phyloP scores from a whole-genome alignment of 2,888 invertebrate species.

The Drosophila longiperda region DNA sequence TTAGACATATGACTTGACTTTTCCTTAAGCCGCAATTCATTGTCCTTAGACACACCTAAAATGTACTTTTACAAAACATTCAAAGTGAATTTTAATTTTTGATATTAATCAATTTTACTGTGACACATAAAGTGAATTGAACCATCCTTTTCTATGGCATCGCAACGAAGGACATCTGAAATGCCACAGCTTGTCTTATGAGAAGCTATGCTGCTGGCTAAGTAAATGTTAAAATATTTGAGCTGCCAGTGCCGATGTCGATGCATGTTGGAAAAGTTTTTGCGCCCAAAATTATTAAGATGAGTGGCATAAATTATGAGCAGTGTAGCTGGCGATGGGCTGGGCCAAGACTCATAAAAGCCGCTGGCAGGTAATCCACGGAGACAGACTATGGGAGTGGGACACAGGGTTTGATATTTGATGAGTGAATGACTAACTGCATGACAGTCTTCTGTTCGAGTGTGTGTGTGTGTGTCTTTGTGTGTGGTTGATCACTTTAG shows the following conservation, averaged over 20 bases:
- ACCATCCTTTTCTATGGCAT: background rate
- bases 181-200: conserved; percentile 8
- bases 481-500: conserved; percentile 72
- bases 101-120: background rate
- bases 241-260: conserved; percentile 52
- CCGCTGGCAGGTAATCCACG: conserved; percentile 73
- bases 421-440: conserved; percentile 79
- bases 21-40: background rate
- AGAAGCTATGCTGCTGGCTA: conserved; percentile 51
- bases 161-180: conserved; percentile 15
- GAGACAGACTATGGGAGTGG: conserved; percentile 50
- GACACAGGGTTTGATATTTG: conserved; percentile 61
- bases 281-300: conserved; percentile 80
- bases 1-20: background rate
- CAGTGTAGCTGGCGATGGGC: conserved; percentile 36
- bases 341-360: conserved; percentile 63
- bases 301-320: conserved; percentile 82
- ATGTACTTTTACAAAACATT: background rate
- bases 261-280: conserved; percentile 58
- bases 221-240: conserved; percentile 78
- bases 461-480: conserved; percentile 22
- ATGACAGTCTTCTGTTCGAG: conserved; percentile 65
- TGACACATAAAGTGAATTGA: background rate
- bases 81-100: background rate
- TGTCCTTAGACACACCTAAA: too few species aligned